Evolutionary conservation across 2,888 invertebrate genomes (phyloP).

Genomic region (Thymelicus lineola): DNA sequence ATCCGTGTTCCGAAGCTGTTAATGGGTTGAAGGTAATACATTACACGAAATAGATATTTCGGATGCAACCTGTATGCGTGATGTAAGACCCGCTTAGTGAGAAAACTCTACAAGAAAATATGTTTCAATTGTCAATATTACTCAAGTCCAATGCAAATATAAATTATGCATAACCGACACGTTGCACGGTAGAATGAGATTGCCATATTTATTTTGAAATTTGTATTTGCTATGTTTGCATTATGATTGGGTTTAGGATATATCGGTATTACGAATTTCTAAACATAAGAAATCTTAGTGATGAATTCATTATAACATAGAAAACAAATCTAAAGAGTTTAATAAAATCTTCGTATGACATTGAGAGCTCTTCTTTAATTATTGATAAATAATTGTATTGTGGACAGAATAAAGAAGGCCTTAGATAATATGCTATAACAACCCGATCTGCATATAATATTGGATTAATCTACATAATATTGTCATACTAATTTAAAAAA

Average conservation of each 20-base stretch:
- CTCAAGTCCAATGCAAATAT: constrained; percentile 16
- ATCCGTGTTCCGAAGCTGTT: too few species aligned
- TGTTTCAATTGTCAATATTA: constrained; percentile 27
- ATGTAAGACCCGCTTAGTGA: constrained; percentile 9
- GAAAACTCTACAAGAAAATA: constrained; percentile 23
- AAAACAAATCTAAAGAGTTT: too few species aligned
- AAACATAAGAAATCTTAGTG: not conserved
- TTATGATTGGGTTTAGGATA: not conserved
- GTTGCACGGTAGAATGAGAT: not conserved
- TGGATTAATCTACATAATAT: too few species aligned
- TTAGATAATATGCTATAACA: too few species aligned
- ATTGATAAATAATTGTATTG: too few species aligned
- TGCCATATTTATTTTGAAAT: not conserved
- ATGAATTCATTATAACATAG: too few species aligned
- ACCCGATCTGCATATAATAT: too few species aligned
- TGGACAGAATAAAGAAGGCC: too few species aligned
- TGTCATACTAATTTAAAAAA: too few species aligned
- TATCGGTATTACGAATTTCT: not conserved
- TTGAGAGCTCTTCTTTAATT: too few species aligned
- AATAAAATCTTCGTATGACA: too few species aligned
- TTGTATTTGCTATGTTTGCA: not conserved
- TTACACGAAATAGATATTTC: not conserved
- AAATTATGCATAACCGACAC: constrained; percentile 1
- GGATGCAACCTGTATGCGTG: constrained; percentile 3
- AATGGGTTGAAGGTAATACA: too few species aligned